Base-by-base conservation (phyloP, 2,797 vertebrate species). In the Microctenopoma stevenorrisi region DNA sequence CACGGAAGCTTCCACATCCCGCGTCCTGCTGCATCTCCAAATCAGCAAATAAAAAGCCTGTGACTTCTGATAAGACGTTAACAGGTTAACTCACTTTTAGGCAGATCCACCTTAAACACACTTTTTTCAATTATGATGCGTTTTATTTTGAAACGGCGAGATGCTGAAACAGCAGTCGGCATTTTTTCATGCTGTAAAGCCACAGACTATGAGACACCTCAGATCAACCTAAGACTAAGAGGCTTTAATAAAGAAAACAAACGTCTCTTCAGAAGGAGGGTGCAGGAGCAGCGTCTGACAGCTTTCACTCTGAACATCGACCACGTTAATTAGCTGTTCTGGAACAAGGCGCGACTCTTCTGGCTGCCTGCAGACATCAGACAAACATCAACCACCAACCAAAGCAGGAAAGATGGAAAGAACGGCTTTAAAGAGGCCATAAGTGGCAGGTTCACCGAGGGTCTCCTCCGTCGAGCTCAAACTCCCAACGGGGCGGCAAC, bases 1-100 rank as follows among this genome's bases (percentile, higher is more conserved):
- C 62, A 46, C 13, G 3, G 55, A 61, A 28, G 56, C 37, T 3
- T 43, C 38, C 3, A 2, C 11, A 3, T 73, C 79, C 69, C 75
- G 10, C 52, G 30, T 68, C 51, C 47, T 49, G 55, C 50, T 44
- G 56, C 56, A 50, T 18, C 51, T 68, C 40, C 8, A 77, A 75
- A 82, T 83, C 78, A 54, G 48, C 58, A 78, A 72, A 83, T 57
- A 73, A 79, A 75, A 65, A 9, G 22, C 37, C 43, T 30, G 79
- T 42, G 82, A 73, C 74, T 72, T 37, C 74, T 40, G 79, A 86
- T 85, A 88, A 88, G 69, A 69, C 13, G 30, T 6, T 85, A 86
- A 90, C 62, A 77, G 69, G 86, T 90, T 87, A 81, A 61, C 78
- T 57, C 0, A 0, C 43, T 9, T 79, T 48, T 72, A 70, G 77